Evolutionary conservation across 2,113 vertebrate genomes (phyloP), one percentile per base, ranked within the genome.

Genomic region (Centropus unirufus): DNA sequence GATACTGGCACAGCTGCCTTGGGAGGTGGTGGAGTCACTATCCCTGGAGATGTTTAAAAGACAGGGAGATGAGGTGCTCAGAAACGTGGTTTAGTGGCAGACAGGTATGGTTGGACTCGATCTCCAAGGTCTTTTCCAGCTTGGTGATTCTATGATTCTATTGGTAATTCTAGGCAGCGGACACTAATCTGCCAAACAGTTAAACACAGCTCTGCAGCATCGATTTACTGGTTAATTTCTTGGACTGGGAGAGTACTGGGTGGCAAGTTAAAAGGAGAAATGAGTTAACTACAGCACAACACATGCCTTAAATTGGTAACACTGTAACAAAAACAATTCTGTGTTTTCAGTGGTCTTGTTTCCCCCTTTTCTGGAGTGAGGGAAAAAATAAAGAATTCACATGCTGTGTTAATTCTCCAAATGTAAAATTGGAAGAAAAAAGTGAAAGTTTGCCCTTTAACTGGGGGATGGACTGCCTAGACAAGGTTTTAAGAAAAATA

Each of bases 191-290:
- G 39, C 30, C 52, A 83, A 77, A 22, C 72, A 72, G 58, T 49
- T 26, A 49, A 32, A 82, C 15, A 51, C 5, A 76, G 34, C 72
- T 63, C 32, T 76, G 27, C 29, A 51, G 30, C 34, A 82, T 61
- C 3, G 1, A 23, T 39, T 2, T 8, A 58, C 57, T 1, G 0
- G 11, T 89, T 72, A 68, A 2, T 30, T 61, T 29, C 39, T 15
- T 63, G 22, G 54, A 63, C 21, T 73, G 1, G 40, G 19, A 4
- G 10, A 59, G 19, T 44, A 57, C 22, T 44, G 36, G 14, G 27
- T 17, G 8, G 22, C 5, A 2, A 54, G 54, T 90, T 46, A 58
- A 74, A 10, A 46, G 30, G 44, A 73, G 87, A 87, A 62, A 66
- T 34, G 6, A 81, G 46, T 69, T 47, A 54, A 55, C 39, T 46